Conservation (phyloP, 2,113 vertebrate genomes). For the Arothron firmamentum region DNA sequence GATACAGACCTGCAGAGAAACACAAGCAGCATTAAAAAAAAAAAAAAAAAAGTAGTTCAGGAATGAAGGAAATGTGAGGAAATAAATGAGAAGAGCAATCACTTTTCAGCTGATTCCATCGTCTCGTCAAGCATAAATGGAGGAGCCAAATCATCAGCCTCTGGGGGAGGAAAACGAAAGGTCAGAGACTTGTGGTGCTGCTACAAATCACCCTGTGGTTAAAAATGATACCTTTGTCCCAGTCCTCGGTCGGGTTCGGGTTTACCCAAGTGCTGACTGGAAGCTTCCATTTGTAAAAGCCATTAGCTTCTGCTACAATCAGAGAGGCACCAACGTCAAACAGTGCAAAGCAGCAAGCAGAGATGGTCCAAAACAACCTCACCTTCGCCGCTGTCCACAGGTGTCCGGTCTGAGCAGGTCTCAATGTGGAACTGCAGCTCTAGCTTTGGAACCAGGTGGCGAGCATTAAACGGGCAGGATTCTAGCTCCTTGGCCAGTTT, state of each 20-base stretch:
- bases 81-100: not conserved
- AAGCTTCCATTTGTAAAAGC: conserved; percentile 27
- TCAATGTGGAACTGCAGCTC: conserved; percentile 69
- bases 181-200: not conserved
- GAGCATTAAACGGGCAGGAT: conserved; percentile 82
- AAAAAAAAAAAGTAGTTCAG: not conserved
- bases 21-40: not conserved
- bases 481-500: conserved; percentile 69
- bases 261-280: conserved; percentile 58
- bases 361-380: not conserved
- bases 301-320: conserved; percentile 13
- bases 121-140: conserved; percentile 61
- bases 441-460: conserved; percentile 73
- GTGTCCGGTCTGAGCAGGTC: conserved; percentile 62
- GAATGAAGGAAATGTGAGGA: not conserved
- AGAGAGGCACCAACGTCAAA: not conserved
- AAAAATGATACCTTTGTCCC: conserved; percentile 62
- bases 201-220: not conserved
- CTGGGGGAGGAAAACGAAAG: conserved; percentile 39
- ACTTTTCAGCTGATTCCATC: not conserved
- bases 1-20: conserved; percentile 19
- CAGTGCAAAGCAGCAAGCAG: not conserved
- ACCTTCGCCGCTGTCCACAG: conserved; percentile 46
- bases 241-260: conserved; percentile 59
- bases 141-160: conserved; percentile 29